A percentile compares a stretch with the other conserved stretches of the same genome.
phyloP scores from a whole-genome alignment of 1,140 invertebrate species.

The Eciton burchellii region DNA sequence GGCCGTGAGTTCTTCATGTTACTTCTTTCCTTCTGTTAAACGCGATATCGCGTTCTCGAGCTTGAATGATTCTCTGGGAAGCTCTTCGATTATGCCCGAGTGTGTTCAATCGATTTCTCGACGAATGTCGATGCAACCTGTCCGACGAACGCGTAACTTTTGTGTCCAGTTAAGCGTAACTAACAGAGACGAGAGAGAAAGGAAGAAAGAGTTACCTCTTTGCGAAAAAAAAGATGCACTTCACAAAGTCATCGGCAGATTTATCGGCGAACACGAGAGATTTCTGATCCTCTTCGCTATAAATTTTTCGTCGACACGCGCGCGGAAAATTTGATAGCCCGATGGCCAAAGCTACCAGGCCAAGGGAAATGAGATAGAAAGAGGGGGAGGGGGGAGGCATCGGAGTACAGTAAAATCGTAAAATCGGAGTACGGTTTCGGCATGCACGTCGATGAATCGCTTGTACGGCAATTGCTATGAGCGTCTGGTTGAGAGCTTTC shows the following conservation, averaged over 20 bases:
- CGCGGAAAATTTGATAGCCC: constrained; percentile 46
- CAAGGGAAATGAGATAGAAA: not conserved
- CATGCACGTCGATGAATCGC: constrained; percentile 42
- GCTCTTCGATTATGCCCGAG: not conserved
- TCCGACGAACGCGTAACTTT: constrained; percentile 28
- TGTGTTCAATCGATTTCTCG: constrained; percentile 3
- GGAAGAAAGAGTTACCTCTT: not conserved
- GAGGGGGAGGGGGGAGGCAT: not conserved
- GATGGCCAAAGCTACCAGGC: constrained; percentile 24
- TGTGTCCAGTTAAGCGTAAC: constrained; percentile 38
- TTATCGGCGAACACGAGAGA: constrained; percentile 43
- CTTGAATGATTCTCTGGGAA: not conserved
- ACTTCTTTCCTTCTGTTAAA: not conserved
- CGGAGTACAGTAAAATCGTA: constrained; percentile 23
- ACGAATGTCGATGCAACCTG: not conserved
- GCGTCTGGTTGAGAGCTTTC: constrained; percentile 20
- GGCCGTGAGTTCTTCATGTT: not conserved
- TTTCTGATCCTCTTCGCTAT: constrained; percentile 46
- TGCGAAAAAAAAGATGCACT: constrained; percentile 29
- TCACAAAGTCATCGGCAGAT: constrained; percentile 39
- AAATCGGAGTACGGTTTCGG: constrained; percentile 43
- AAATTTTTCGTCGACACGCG: constrained; percentile 45
- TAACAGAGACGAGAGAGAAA: not conserved
- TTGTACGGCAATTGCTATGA: constrained; percentile 34
- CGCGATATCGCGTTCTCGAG: not conserved